Percentiles rank a stretch among this genome's conserved stretches.
Evolutionary conservation across 1,140 invertebrate genomes (phyloP).

Genomic region (Philaenus spumarius): DNA sequence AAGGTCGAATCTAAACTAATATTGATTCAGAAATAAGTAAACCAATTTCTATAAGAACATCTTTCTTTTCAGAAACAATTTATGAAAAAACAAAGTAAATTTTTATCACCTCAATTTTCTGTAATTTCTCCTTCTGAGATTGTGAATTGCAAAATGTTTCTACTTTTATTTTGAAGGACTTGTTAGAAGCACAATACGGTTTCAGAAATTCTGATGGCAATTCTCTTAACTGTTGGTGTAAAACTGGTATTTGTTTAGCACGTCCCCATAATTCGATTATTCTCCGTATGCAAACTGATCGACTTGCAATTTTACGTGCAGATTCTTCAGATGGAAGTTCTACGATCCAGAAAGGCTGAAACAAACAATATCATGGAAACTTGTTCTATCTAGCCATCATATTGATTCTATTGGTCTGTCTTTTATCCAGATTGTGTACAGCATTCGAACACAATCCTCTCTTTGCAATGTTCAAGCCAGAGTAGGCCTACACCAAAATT

Average conservation of each 20-base stretch:
- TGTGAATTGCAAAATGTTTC: constrained; percentile 85
- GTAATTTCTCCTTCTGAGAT: constrained; percentile 65
- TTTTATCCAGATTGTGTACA: too few species aligned
- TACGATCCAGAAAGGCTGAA: constrained; percentile 71
- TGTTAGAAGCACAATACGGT: constrained; percentile 45
- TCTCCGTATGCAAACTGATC: constrained; percentile 68
- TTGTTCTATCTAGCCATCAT: too few species aligned
- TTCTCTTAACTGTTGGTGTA: constrained; percentile 57
- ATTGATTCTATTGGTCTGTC: too few species aligned
- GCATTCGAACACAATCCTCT: too few species aligned
- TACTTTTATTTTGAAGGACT: constrained; percentile 74
- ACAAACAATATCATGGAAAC: too few species aligned
- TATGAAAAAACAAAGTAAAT: too few species aligned
- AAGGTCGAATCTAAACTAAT: too few species aligned
- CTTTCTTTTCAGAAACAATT: too few species aligned
- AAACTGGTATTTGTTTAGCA: constrained; percentile 45
- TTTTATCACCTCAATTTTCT: constrained; percentile 70
- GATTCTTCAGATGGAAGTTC: constrained; percentile 56
- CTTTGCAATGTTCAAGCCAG: too few species aligned
- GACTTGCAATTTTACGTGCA: constrained; percentile 57
- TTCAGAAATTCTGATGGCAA: constrained; percentile 47
- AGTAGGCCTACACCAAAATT: too few species aligned
- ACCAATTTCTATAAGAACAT: too few species aligned
- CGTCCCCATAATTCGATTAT: constrained; percentile 73
- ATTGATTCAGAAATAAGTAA: too few species aligned